Conservation (phyloP, 2,797 vertebrate species). For the Toxotes lorentzi region DNA sequence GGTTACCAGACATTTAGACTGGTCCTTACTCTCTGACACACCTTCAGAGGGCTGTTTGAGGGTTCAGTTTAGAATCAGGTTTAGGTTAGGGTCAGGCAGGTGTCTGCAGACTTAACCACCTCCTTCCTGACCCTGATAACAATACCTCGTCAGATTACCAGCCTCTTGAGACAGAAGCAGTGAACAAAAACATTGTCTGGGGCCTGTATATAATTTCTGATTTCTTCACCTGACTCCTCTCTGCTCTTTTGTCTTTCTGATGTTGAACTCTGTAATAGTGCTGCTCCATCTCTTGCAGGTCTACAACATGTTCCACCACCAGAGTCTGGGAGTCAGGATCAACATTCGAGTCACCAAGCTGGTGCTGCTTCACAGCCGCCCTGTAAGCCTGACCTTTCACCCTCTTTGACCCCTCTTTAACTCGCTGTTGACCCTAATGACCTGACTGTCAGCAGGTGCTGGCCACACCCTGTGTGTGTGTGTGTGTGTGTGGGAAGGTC, state of each 20-base stretch:
- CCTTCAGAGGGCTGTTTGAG: no score
- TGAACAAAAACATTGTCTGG: background rate
- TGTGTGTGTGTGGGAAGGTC: slow-evolving; percentile 1
- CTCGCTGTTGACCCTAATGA: background rate
- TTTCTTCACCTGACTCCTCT: background rate
- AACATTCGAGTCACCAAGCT: slow-evolving; percentile 94
- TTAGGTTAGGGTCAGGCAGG: no score
- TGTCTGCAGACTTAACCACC: no score
- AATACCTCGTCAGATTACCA: no score
- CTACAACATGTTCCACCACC: slow-evolving; percentile 98
- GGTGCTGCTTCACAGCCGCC: slow-evolving; percentile 92
- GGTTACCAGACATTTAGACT: no score
- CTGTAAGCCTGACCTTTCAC: slow-evolving; percentile 86
- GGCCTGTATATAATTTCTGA: background rate
- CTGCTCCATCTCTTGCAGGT: slow-evolving; percentile 83
- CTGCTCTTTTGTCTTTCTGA: background rate
- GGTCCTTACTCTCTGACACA: no score
- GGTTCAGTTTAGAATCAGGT: no score
- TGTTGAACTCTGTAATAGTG: background rate
- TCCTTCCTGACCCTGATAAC: no score
- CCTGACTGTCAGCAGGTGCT: slow-evolving; percentile 30
- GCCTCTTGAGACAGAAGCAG: no score
- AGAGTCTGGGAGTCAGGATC: slow-evolving; percentile 92
- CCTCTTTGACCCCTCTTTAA: slow-evolving; percentile 6
- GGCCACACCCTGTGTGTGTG: slow-evolving; percentile 8